phyloP scores from a whole-genome alignment of 1,140 invertebrate genomes.

The Protaetia brevitarsis region DNA sequence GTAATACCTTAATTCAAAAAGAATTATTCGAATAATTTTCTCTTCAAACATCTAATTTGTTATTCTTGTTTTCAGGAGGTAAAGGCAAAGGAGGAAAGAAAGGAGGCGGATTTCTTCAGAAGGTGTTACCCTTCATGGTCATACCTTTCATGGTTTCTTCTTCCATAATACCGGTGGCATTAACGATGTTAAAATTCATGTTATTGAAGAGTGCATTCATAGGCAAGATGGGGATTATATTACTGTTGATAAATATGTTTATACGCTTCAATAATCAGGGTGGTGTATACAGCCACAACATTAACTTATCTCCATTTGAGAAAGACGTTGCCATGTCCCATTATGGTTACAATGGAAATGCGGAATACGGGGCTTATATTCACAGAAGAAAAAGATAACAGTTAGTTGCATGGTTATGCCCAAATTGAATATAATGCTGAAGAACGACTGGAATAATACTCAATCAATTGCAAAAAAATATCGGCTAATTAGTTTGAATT shows the following conservation, averaged over 20 bases:
- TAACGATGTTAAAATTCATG: conserved; percentile 61
- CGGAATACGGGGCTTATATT: conserved; percentile 55
- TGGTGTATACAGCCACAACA: conserved; percentile 44
- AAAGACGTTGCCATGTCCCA: conserved; percentile 40
- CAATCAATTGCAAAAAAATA: too few species aligned
- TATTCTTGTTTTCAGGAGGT: neutral
- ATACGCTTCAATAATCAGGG: conserved; percentile 42
- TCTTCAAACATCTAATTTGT: neutral
- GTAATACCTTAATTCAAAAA: too few species aligned
- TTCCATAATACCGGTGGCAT: conserved; percentile 58
- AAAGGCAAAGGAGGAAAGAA: conserved; percentile 40
- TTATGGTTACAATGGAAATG: conserved; percentile 56
- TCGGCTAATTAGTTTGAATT: too few species aligned
- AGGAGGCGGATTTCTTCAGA: conserved; percentile 56
- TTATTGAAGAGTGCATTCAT: conserved; percentile 62
- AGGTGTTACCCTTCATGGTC: conserved; percentile 60
- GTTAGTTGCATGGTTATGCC: too few species aligned
- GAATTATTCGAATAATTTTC: neutral
- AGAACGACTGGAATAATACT: too few species aligned
- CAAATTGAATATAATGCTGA: too few species aligned
- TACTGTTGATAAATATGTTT: conserved; percentile 60
- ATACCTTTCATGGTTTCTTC: conserved; percentile 64
- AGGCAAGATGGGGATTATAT: conserved; percentile 60
- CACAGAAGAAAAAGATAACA: conserved; percentile 37
- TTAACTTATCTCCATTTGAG: conserved; percentile 29